These are phyloP conservation scores for Meta bourneti DNA, from an alignment of 2,888 invertebrate genomes.

Conservation along the genomic window DNA sequence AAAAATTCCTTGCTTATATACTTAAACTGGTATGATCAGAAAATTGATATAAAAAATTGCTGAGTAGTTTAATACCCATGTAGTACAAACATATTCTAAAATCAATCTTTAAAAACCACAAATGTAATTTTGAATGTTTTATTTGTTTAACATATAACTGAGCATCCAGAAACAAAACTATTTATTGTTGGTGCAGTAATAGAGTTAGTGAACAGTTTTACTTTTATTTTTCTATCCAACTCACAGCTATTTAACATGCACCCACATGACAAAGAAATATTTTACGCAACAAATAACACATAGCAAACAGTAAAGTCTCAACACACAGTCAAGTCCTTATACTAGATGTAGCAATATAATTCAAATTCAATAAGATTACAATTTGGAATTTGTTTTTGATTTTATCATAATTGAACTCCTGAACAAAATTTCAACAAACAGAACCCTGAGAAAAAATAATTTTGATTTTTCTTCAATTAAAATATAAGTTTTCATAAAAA, in stretches of 20 bases:
- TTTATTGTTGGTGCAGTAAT: conserved; percentile 65
- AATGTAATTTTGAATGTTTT: conserved; percentile 1
- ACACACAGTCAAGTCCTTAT: background rate
- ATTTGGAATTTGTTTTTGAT: conserved; percentile 6
- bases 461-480: conserved; percentile 66
- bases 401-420: background rate
- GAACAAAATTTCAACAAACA: conserved; percentile 39
- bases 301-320: conserved; percentile 18
- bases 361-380: conserved; percentile 4
- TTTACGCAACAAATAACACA: conserved; percentile 33
- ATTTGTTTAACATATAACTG: conserved; percentile 63
- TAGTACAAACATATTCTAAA: too few relatives aligned
- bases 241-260: conserved; percentile 74
- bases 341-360: background rate
- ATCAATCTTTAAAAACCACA: too few relatives aligned
- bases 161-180: conserved; percentile 74
- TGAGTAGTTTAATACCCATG: too few relatives aligned
- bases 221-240: conserved; percentile 61
- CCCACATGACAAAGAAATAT: conserved; percentile 47
- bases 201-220: conserved; percentile 69
- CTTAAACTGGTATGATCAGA: too few relatives aligned
- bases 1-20: too few relatives aligned
- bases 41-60: too few relatives aligned
- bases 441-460: conserved; percentile 59
- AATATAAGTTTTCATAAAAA: background rate